These are phyloP conservation scores for Mylabris sibirica DNA, from an alignment of 2,888 invertebrate species.

Conservation along the genomic window DNA sequence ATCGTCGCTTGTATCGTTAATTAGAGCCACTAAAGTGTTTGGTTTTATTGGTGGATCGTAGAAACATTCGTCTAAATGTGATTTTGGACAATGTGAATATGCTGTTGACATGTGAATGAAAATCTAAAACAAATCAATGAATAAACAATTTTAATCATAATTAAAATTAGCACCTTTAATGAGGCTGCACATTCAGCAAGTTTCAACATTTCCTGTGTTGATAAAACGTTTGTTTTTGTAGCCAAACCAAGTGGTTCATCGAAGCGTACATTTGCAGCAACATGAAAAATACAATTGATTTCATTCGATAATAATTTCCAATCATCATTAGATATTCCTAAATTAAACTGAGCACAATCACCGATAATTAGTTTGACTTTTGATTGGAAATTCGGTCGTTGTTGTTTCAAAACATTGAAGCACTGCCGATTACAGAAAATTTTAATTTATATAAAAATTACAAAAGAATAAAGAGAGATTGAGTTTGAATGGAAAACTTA, in stretches of 20 bases:
- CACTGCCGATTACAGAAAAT: neutral
- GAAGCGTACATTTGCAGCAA: neutral
- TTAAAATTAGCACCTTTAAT: neutral
- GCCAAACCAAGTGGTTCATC: neutral
- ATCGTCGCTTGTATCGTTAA: neutral
- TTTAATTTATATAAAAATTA: no score
- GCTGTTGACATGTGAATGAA: neutral
- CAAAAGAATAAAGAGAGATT: neutral
- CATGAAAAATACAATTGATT: slow-evolving; percentile 1
- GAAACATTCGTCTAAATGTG: neutral
- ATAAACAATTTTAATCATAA: neutral
- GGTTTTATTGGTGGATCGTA: neutral
- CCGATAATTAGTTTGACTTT: neutral
- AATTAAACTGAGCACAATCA: neutral
- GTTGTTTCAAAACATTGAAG: neutral
- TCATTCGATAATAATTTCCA: neutral
- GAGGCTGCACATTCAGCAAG: neutral
- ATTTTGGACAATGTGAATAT: neutral
- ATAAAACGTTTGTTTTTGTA: neutral
- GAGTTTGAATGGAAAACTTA: neutral
- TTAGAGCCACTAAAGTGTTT: neutral
- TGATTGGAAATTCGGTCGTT: neutral
- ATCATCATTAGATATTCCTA: neutral
- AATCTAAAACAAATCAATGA: neutral
- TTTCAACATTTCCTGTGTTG: neutral